Evolutionary conservation across 2,797 vertebrate species (phyloP), one percentile per base, ranked within the genome.

Genomic region (Pampus argenteus): DNA sequence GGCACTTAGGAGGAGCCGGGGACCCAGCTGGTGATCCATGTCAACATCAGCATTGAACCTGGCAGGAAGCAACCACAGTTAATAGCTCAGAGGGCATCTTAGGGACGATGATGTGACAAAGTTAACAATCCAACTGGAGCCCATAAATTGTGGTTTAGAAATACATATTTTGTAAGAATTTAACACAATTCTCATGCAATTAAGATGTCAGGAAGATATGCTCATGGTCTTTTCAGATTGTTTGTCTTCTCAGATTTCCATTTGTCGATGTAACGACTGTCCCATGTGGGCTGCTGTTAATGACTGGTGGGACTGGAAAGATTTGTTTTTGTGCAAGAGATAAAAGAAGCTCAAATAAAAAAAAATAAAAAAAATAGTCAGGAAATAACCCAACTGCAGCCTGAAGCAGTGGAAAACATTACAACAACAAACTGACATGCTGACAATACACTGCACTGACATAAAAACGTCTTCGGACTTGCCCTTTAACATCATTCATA

Each of bases 41-140:
- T 99, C 96, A 10, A 99, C 97, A 0, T 98, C 96, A 0, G 97
- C 97, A 0, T 95, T 95, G 0, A 96, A 97, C 88, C 97, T 98
- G 86, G 2, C 78, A 22, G 56, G 36, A 49, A 50, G 28, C 18
- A 7, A 68, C 2, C 67, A 57, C 3, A 11, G 18, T 20, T 9
- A 10, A 25, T 11, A 26, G 11, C 9, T 8, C 8, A 34, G n/a
- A 55, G n/a, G 10, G 1, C 13, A 25, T 36, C 11, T 13, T 36
- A 36, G 13, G 34, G 34, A 36, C 13, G 34, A 36, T 36, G 34
- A 36, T 36, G 34, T 13, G 13, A 36, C 34, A 36, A 36, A 29
- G 28, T 29, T 29, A 29, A 29, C 5, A 29, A 36, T 36, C 34
- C 34, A 13, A n/a, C n/a, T n/a, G n/a, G 34, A 36, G 34, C 11